phyloP scores from a whole-genome alignment of 1,140 invertebrate genomes.

The Bilobella aurantiaca region DNA sequence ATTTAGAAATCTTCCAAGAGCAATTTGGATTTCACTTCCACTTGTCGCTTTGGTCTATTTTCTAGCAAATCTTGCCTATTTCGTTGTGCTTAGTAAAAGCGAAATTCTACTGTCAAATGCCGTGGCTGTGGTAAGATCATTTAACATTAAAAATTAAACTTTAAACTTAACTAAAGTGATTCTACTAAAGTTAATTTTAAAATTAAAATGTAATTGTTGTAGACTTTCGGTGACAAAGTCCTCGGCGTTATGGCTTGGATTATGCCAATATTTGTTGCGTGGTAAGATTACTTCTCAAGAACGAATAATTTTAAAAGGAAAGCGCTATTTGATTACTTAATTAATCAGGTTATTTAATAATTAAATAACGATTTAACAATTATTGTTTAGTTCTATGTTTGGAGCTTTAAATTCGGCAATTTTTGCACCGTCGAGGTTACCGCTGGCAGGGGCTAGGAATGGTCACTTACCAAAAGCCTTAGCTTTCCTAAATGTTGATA shows the following conservation, averaged over 20 bases:
- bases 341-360: too few relatives aligned
- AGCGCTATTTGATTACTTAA: too few relatives aligned
- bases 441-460: slow-evolving; percentile 80
- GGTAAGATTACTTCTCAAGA: neutral
- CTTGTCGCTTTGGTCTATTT: slow-evolving; percentile 84
- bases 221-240: slow-evolving; percentile 59
- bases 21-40: slow-evolving; percentile 86
- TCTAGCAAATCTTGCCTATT: slow-evolving; percentile 83
- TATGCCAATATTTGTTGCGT: slow-evolving; percentile 71
- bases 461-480: slow-evolving; percentile 76
- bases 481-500: slow-evolving; percentile 70
- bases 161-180: too few relatives aligned
- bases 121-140: slow-evolving; percentile 74
- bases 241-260: slow-evolving; percentile 62
- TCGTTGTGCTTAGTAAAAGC: slow-evolving; percentile 72
- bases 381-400: slow-evolving; percentile 56
- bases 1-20: slow-evolving; percentile 76
- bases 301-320: too few relatives aligned
- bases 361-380: too few relatives aligned
- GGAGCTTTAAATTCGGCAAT: slow-evolving; percentile 79
- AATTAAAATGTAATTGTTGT: neutral
- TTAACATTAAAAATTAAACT: too few relatives aligned
- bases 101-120: slow-evolving; percentile 77
- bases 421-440: slow-evolving; percentile 71
- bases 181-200: neutral